Base-by-base conservation (phyloP, 2,888 invertebrate genomes). In the Dorcus hopei region DNA sequence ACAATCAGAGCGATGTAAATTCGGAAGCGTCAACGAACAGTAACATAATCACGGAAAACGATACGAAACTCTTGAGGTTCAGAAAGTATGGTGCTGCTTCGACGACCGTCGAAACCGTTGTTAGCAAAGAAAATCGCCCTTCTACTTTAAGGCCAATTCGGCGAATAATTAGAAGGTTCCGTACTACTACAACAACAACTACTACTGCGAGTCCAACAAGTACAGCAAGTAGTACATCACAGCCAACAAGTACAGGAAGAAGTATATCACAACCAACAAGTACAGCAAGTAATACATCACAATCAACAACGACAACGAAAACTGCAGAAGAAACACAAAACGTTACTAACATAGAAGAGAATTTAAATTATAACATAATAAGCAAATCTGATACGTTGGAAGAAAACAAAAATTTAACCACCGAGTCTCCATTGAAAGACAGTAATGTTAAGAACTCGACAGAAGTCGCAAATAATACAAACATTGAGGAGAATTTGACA, bases 101-200 rank as follows among this genome's bases (percentile, higher is more conserved):
- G n/a, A 52, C 51, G 16, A 40, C 54, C 14, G 50, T 45, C 41
- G n/a, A 33, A 49, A 47, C 42, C 47, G 42, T 45, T 23, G 23
- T 33, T 16, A 9, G 19, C 9, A 49, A 47, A 39, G 41, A 39
- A 38, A 48, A 53, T 33, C 26, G 26, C 0, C 26, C 26, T 33
- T 33, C 26, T 38, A 11, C 38, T 50, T 33, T 49, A 52, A 33
- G 5, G 19, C 11, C 16, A 16, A 11, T 54, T 19, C 47, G 63
- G 6, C 61, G 54, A 50, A 43, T 61, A 42, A 59, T 63, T 16
- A 52, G 61, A 49, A 59, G 65, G 14, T 55, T 65, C 26, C 61
- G 62, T 42, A 52, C 56, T 11, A 59, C 59, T 33, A 38, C 50
- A 2, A 38, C 59, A 6, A 42, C 42, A 42, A 42, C 42, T 3